These are phyloP conservation scores for Malthinus seriepunctatus DNA, from an alignment of 2,888 invertebrate species.

Conservation along the genomic window DNA sequence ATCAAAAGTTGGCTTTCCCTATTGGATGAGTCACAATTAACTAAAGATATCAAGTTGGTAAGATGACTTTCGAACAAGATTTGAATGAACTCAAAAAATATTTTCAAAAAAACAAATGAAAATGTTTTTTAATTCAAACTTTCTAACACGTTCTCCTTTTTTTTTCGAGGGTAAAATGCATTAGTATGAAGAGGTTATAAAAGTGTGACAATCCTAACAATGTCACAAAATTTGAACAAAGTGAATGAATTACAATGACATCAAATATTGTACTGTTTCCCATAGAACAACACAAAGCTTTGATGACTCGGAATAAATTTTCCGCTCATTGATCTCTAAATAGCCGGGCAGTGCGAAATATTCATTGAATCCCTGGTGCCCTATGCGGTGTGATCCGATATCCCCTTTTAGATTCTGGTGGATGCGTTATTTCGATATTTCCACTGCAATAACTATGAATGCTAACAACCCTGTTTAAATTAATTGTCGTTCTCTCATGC, in stretches of 20 bases:
- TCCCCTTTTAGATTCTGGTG: conserved; percentile 33
- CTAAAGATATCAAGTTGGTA: too few species aligned
- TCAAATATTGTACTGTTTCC: conserved; percentile 35
- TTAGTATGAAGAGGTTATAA: too few species aligned
- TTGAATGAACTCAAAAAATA: too few species aligned
- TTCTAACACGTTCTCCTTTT: too few species aligned
- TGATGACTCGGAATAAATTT: conserved; percentile 50
- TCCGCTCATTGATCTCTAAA: conserved; percentile 52
- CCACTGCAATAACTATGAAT: conserved; percentile 45
- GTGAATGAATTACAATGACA: conserved; percentile 17
- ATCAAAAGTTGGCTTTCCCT: too few species aligned
- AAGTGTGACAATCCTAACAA: too few species aligned
- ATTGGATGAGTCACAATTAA: too few species aligned
- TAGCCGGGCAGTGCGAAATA: conserved; percentile 48
- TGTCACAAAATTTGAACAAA: too few species aligned
- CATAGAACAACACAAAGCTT: conserved; percentile 38
- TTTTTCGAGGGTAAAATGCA: too few species aligned
- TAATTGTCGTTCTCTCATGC: conserved; percentile 37
- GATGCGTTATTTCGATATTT: conserved; percentile 41
- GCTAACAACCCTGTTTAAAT: conserved; percentile 37
- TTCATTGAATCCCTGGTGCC: conserved; percentile 41
- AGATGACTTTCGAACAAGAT: too few species aligned
- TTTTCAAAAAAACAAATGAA: too few species aligned
- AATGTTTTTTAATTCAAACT: too few species aligned
- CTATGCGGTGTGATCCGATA: conserved; percentile 39